Base-by-base conservation (phyloP, 2,797 vertebrate species). In the Pantherophis vulpinus region DNA sequence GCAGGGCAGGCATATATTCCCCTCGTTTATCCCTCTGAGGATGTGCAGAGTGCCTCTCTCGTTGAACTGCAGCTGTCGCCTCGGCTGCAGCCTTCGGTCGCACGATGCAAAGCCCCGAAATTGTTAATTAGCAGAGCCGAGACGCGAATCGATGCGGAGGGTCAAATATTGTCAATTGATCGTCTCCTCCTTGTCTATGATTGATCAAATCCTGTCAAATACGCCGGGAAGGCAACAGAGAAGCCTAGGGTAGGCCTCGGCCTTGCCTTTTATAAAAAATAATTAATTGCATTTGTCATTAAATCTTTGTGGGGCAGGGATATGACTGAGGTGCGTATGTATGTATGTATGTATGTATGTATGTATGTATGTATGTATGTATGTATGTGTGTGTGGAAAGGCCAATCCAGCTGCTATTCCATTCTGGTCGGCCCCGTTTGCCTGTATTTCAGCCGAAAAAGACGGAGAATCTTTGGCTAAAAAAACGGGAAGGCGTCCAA, bases 161-260 rank as follows among this genome's bases (percentile, higher is more conserved):
- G 89, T 90, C 83, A 87, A 47, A 93, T 87, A 74, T 87, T 70
- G 37, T 58, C 83, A 66, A 89, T 87, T 89, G 91, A 83, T 89
- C 5, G 70, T 47, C 56, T 89, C 74, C 74, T 83, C 74, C 74
- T 83, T 83, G 23, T 92, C 88, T 59, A 23, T 60, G 27, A 29
- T 47, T 37, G 9, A 56, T 70, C 83, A 59, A 91, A 87, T 59
- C 6, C 29, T 58, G 86, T 70, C 83, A 32, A 11, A 70, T 93
- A 58, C 12, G n/a, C 25, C 25, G 55, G 5, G 4, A n/a, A 42
- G 14, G 70, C 47, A 27, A 14, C 32, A 27, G 56, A 10, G 56
- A 10, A 37, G 23, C n/a, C 47, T 51, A 32, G 47, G 29, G 25
- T 25, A 25, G 51, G 37, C 29, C 51, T 87, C 2, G 2, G 59